These are phyloP conservation scores for Malaclemys terrapin DNA, from an alignment of 2,113 vertebrate genomes.

Conservation along the genomic window DNA sequence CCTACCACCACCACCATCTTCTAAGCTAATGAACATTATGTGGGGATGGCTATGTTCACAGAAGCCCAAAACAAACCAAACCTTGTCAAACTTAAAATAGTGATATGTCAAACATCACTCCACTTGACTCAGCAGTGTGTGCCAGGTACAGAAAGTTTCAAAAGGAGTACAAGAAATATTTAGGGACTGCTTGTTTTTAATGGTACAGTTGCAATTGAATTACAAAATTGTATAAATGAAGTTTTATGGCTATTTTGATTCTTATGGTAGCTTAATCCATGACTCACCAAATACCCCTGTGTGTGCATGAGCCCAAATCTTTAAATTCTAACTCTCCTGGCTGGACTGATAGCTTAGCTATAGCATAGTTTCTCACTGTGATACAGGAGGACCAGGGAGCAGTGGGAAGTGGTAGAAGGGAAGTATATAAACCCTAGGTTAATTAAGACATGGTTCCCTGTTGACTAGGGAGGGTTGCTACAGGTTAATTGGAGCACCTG, in stretches of 20 bases:
- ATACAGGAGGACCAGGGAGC: too few species aligned
- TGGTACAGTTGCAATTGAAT: not conserved
- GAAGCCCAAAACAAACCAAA: not conserved
- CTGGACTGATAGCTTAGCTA: not conserved
- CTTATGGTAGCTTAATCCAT: not conserved
- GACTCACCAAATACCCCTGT: too few species aligned
- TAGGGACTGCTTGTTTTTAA: not conserved
- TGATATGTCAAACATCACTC: not conserved
- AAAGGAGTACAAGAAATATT: not conserved
- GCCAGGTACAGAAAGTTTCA: not conserved
- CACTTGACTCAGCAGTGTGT: not conserved
- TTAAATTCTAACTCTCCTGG: not conserved
- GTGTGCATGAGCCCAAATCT: not conserved
- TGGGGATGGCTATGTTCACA: not conserved
- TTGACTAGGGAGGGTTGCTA: too few species aligned
- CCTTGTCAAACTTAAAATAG: not conserved
- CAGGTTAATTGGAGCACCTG: too few species aligned
- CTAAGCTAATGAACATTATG: not conserved
- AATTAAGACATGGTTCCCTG: too few species aligned
- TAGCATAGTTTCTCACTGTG: not conserved
- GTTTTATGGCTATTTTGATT: not conserved
- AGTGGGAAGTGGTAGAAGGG: too few species aligned
- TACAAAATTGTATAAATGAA: not conserved
- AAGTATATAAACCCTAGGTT: too few species aligned
- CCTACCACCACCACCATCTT: not conserved